Evolutionary conservation across 2,888 invertebrate species (phyloP).

Genomic region (Podabrus alpinus): DNA sequence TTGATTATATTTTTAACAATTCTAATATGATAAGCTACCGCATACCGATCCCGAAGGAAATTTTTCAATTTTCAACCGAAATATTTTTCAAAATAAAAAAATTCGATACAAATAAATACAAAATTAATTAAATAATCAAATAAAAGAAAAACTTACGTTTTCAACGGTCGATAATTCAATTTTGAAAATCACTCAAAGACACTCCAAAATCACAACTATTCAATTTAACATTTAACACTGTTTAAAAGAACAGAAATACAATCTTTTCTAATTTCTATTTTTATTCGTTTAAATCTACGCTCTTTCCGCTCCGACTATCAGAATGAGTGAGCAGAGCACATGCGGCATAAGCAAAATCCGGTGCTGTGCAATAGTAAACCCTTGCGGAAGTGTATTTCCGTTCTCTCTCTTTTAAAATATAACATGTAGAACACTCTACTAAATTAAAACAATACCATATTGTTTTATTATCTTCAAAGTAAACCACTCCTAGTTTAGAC

Average conservation of each 20-base stretch:
- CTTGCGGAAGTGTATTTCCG: constrained; percentile 29
- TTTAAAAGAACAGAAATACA: background rate
- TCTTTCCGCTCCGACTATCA: constrained; percentile 10
- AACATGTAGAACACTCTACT: constrained; percentile 17
- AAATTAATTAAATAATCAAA: no score
- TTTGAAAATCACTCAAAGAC: background rate
- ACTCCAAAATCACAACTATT: background rate
- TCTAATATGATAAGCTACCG: background rate
- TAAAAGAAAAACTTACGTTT: background rate
- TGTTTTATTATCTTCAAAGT: background rate
- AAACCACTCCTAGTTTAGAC: constrained; percentile 8
- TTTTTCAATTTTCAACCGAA: no score
- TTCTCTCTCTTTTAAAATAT: constrained; percentile 11
- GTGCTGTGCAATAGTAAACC: constrained; percentile 16
- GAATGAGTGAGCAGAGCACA: constrained; percentile 8
- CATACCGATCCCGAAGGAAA: background rate
- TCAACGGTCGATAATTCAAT: background rate
- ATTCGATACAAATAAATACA: no score
- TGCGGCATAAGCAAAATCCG: constrained; percentile 19
- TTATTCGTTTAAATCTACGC: background rate
- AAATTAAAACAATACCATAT: constrained; percentile 16
- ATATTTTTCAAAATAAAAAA: no score
- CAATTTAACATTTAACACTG: background rate
- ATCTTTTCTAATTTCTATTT: background rate
- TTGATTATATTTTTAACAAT: background rate